Evolutionary conservation across 1,140 invertebrate genomes (phyloP), one percentile per base, ranked within the genome.

Genomic region (Parapsyche elsis): DNA sequence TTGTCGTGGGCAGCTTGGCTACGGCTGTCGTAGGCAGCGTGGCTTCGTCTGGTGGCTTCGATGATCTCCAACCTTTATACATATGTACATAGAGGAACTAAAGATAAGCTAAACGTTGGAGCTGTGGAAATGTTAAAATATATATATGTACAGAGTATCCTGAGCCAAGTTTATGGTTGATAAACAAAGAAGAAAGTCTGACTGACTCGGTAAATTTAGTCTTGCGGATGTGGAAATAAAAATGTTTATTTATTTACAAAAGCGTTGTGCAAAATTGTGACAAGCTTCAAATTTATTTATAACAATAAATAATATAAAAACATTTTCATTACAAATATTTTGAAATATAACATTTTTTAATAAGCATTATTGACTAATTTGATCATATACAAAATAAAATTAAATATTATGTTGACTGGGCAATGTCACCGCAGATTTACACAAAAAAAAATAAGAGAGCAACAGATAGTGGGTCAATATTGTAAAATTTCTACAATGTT

Each of bases 401-500:
- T 19, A 14, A 71, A 49, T 76, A 76, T 23, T 30, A 9, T 30
- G 45, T 38, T 59, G 44, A 76, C 10, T 59, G 57, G 57, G 24
- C 16, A 16, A 44, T 71, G 9, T 71, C 10, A 71, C 67, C 57
- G 19, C 19, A 14, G 14, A 44, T 75, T 49, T 49, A 75, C 21
- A 49, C 19, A 53, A 7, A 75, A 5, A 71, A 73, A 75, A 64
- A 76, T 67, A 53, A 82, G 81, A 82, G 81, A 82, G 81, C 81
- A 64, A 79, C 81, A 73, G 74, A 82, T 76, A 80, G 59, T 81
- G 59, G 38, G 64, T 79, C 26, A 64, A 71, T 71, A 57, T 23
- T 70, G 79, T 67, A 81, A 64, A 71, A 82, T 76, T 77, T 76
- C 14, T 81, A 76, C 46, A 76, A 79, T 67, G 73, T 61, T 83